Evolutionary conservation across 1,140 invertebrate species (phyloP).

Genomic region (Portunus trituberculatus): DNA sequence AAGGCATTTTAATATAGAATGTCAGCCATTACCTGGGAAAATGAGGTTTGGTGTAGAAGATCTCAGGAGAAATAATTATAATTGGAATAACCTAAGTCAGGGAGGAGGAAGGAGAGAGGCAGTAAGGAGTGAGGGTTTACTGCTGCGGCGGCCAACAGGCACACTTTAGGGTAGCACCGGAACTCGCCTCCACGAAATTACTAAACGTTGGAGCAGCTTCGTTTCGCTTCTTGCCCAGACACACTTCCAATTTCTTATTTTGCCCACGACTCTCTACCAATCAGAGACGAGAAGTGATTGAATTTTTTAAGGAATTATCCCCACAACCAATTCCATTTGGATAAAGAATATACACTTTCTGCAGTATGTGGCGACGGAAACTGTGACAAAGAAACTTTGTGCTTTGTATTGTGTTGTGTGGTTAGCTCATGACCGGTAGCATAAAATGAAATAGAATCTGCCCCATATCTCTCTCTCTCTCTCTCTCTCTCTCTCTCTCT

Average conservation of each 20-base stretch:
- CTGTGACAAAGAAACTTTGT: too few relatives aligned
- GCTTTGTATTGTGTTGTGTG: too few relatives aligned
- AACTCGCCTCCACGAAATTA: neutral
- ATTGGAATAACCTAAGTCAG: conserved; percentile 22
- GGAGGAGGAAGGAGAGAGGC: neutral
- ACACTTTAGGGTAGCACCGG: neutral
- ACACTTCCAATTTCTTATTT: neutral
- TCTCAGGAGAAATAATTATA: conserved; percentile 15
- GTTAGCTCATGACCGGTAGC: too few relatives aligned
- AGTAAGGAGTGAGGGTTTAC: neutral
- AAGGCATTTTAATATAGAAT: neutral
- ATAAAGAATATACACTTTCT: too few relatives aligned
- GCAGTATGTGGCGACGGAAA: too few relatives aligned
- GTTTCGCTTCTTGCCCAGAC: neutral
- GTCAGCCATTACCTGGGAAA: neutral
- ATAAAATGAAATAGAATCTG: too few relatives aligned
- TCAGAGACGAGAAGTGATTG: too few relatives aligned
- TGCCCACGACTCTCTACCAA: too few relatives aligned
- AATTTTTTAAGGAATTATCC: too few relatives aligned
- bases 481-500: too few relatives aligned
- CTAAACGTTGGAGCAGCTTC: neutral
- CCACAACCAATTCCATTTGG: too few relatives aligned
- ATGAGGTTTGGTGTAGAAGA: neutral
- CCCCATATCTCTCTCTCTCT: too few relatives aligned
- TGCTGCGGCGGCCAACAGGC: neutral